A percentile compares a stretch with the other conserved stretches of the same genome.
Evolutionary conservation across 2,888 invertebrate species (phyloP).

Genomic region (Lordiphosa fenestrarum): DNA sequence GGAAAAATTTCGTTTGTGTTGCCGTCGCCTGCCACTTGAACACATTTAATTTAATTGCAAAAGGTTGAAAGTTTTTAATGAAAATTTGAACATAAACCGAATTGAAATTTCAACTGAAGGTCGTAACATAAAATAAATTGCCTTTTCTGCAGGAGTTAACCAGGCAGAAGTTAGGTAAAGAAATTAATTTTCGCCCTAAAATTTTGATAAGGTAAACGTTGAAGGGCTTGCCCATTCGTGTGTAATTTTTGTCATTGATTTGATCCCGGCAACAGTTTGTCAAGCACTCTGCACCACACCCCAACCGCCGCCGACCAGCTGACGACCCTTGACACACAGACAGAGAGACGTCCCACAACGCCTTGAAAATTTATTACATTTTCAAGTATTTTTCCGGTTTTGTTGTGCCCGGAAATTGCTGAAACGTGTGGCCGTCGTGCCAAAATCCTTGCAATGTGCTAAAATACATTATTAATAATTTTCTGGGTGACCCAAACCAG

Average conservation of each 20-base stretch:
- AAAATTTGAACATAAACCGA: conserved; percentile 26
- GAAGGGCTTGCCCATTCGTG: conserved; percentile 49
- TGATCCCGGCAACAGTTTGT: conserved; percentile 58
- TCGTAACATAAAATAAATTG: conserved; percentile 37
- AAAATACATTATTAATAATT: conserved; percentile 75
- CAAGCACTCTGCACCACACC: conserved; percentile 35
- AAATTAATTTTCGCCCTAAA: conserved; percentile 32
- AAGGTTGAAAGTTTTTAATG: conserved; percentile 28
- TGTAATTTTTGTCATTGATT: conserved; percentile 67
- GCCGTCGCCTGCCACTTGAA: conserved; percentile 7
- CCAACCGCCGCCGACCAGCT: too few species aligned
- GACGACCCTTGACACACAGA: conserved; percentile 34
- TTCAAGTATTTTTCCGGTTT: conserved; percentile 73
- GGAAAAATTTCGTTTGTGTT: background rate
- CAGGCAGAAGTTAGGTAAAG: conserved; percentile 25
- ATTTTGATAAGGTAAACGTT: conserved; percentile 15
- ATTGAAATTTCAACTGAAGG: conserved; percentile 37
- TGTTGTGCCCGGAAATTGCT: conserved; percentile 69
- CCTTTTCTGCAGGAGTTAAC: conserved; percentile 33
- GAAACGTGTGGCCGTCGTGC: conserved; percentile 68
- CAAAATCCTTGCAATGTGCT: conserved; percentile 63
- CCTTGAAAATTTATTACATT: conserved; percentile 69
- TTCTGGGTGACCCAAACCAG: conserved; percentile 37
- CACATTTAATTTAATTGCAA: conserved; percentile 37
- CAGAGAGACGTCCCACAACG: conserved; percentile 24